Evolutionary conservation across 2,888 invertebrate genomes (phyloP).

Genomic region (Nasonovia ribisnigri): DNA sequence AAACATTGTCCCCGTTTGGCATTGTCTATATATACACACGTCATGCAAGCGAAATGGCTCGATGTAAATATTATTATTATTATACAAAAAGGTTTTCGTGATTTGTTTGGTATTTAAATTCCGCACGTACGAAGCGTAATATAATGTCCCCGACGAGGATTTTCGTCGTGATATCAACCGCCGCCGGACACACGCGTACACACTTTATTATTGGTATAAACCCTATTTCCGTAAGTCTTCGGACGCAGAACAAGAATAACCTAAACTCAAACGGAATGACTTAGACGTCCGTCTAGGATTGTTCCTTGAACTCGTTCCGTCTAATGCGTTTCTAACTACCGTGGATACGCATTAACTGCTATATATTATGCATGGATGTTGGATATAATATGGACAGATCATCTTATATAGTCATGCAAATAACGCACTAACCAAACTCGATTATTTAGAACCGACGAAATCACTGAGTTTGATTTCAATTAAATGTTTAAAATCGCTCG

Average conservation of each 20-base stretch:
- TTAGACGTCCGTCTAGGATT: background rate
- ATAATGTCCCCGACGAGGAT: background rate
- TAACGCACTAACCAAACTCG: background rate
- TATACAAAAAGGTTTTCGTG: conserved; percentile 19
- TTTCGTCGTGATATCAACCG: background rate
- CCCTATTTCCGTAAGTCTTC: background rate
- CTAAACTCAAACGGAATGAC: background rate
- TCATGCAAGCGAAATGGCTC: conserved; percentile 10
- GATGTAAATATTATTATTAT: background rate
- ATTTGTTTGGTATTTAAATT: conserved; percentile 54
- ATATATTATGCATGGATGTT: background rate
- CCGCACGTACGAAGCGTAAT: background rate
- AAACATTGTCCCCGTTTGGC: conserved; percentile 12
- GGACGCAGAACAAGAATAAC: background rate
- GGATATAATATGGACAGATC: background rate
- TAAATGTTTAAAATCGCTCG: background rate
- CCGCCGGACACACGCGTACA: background rate
- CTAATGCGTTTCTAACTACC: background rate
- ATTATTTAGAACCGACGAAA: background rate
- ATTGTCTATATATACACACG: conserved; percentile 28
- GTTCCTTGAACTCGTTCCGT: background rate
- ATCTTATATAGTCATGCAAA: background rate
- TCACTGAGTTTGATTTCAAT: background rate
- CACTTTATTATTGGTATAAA: background rate
- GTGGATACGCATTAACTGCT: background rate